Evolutionary conservation across 2,113 vertebrate species (phyloP).

Genomic region (Peucedramus taeniatus): DNA sequence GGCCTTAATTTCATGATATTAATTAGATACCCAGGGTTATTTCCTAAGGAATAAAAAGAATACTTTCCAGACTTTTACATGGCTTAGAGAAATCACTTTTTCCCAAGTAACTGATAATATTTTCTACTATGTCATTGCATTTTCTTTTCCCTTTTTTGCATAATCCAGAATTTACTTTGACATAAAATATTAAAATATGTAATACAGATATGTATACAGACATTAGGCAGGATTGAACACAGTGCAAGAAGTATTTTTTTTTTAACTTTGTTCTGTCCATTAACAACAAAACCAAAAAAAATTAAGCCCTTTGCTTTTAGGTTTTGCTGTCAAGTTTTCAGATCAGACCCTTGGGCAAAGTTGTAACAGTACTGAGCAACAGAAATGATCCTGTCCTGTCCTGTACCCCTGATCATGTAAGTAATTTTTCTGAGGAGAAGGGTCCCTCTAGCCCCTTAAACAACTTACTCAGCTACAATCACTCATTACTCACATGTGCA

Average conservation of each 20-base stretch:
- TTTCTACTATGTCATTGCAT: background rate
- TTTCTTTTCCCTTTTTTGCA: background rate
- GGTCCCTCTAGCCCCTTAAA: background rate
- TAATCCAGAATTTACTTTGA: background rate
- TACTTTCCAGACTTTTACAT: conserved; percentile 50
- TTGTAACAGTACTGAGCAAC: background rate
- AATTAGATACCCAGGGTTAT: conserved; percentile 62
- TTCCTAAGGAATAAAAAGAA: conserved; percentile 67
- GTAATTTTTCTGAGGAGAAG: background rate
- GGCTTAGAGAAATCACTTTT: conserved; percentile 26
- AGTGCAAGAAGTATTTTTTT: background rate
- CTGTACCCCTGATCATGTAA: background rate
- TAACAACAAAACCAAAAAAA: background rate
- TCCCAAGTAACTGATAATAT: background rate
- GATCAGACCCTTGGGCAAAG: background rate
- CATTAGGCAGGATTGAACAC: background rate
- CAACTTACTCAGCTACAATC: background rate
- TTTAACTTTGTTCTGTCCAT: background rate
- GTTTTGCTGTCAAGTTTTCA: background rate
- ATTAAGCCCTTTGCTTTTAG: background rate
- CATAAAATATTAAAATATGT: background rate
- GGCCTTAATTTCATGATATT: conserved; percentile 64
- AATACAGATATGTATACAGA: background rate
- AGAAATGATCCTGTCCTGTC: background rate
- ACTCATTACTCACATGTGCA: background rate